Evolutionary conservation across 2,888 invertebrate species (phyloP).

Genomic region (Tetranychus truncatus): DNA sequence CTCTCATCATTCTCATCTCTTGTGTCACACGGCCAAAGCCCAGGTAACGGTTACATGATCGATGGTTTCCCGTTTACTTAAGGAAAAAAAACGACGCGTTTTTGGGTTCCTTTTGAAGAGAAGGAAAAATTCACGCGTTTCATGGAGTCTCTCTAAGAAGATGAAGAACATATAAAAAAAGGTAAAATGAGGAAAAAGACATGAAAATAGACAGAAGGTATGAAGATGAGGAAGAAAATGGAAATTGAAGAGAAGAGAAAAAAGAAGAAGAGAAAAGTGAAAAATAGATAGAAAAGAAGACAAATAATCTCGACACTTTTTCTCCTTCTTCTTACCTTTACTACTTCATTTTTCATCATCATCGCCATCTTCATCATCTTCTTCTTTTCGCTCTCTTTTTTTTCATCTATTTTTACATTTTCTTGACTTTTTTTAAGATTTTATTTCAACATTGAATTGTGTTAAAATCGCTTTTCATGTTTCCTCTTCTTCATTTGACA

Average conservation of each 20-base stretch:
- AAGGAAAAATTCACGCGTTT: no score
- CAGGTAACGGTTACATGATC: not conserved
- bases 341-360: not conserved
- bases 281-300: slow-evolving; percentile 17
- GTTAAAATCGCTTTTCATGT: no score
- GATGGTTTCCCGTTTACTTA: not conserved
- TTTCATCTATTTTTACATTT: not conserved
- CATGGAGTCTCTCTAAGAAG: no score
- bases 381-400: slow-evolving; percentile 4
- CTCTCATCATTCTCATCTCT: not conserved
- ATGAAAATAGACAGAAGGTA: slow-evolving; percentile 16
- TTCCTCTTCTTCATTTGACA: no score
- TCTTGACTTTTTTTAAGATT: not conserved
- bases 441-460: no score
- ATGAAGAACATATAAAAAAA: not conserved
- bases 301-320: not conserved
- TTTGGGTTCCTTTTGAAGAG: not conserved
- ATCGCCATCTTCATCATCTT: not conserved
- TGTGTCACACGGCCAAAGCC: not conserved
- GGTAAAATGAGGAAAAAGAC: not conserved
- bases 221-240: slow-evolving; percentile 15
- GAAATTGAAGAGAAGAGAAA: not conserved
- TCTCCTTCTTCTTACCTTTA: not conserved
- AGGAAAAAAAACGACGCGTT: not conserved
- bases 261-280: slow-evolving; percentile 12